Conservation (phyloP, 2,888 invertebrate genomes). For the Ophraella communa region DNA sequence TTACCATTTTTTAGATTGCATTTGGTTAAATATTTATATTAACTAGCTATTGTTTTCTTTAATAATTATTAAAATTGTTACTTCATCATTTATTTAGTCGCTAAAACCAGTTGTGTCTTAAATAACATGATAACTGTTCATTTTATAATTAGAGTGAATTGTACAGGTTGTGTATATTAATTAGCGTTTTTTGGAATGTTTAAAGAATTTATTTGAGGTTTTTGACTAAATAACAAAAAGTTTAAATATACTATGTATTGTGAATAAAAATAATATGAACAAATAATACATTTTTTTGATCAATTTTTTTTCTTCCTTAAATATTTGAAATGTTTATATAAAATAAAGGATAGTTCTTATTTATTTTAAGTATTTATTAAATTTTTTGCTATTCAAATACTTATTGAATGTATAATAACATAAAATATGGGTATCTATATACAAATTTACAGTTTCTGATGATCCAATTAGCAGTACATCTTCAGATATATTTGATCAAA, state of each 20-base stretch:
- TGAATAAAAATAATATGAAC: no score
- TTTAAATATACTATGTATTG: no score
- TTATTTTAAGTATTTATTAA: no score
- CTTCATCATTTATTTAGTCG: neutral
- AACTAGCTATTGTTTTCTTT: neutral
- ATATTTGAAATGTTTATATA: no score
- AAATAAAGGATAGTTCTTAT: no score
- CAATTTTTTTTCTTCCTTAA: no score
- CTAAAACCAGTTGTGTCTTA: neutral
- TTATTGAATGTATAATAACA: no score
- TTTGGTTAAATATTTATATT: neutral
- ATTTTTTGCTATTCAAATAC: no score
- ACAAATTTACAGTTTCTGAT: constrained; percentile 50
- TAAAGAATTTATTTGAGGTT: neutral
- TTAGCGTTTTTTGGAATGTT: neutral
- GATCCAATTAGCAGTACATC: constrained; percentile 58
- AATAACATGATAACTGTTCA: neutral
- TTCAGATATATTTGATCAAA: constrained; percentile 45
- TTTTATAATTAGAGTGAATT: neutral
- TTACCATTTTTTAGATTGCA: neutral
- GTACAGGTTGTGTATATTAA: neutral
- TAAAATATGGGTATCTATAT: no score
- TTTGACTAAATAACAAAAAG: neutral
- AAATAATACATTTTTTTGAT: no score
- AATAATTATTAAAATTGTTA: neutral